Evolutionary conservation across 2,113 vertebrate genomes (phyloP), one percentile per base, ranked within the genome.

Genomic region (Opisthocomus hoazin): DNA sequence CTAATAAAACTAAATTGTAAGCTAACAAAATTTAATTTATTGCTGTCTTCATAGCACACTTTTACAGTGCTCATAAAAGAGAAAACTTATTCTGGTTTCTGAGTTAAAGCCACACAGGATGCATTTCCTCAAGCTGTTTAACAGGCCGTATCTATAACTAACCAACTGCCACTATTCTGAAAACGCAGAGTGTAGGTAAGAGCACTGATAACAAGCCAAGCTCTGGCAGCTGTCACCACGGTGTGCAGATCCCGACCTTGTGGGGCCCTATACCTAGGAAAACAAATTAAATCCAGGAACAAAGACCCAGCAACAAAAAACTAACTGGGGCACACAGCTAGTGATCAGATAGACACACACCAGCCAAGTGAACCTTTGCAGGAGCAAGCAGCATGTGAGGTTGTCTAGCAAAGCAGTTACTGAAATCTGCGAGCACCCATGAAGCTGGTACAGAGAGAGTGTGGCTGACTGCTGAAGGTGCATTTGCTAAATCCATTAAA

Each of bases 1-100:
- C 54, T 86, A 92, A 91, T 91, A 89, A 57, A 83, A 85, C 14
- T 48, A 90, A 88, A 76, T 43, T 56, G 34, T n/a, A 89, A 87
- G 34, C 34, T 73, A 78, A 71, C 21, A 64, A 63, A 90, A 13
- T 21, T 81, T 78, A 90, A 85, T 88, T 88, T 84, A 87, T 70
- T 81, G 46, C 79, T 79, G 34, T 48, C 57, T 84, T 76, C 36
- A n/a, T 30, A 53, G 29, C 3, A 21, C 58, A 88, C 19, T 70
- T 87, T 46, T 91, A 69, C 56, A 54, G 43, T 5, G 5, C 56
- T 94, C 64, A 56, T 66, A 70, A 80, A 88, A 87, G n/a, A 80
- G 41, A 63, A 91, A 82, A 65, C 1, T 5, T 66, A 46, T 36
- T 83, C 76, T 24, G 12, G 20, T 53, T 85, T 80, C 46, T 58